Percentiles rank a stretch among this genome's conserved stretches.
These are phyloP conservation scores for Copsychus sechellarum DNA, from an alignment of 2,113 vertebrate genomes.

Conservation along the genomic window DNA sequence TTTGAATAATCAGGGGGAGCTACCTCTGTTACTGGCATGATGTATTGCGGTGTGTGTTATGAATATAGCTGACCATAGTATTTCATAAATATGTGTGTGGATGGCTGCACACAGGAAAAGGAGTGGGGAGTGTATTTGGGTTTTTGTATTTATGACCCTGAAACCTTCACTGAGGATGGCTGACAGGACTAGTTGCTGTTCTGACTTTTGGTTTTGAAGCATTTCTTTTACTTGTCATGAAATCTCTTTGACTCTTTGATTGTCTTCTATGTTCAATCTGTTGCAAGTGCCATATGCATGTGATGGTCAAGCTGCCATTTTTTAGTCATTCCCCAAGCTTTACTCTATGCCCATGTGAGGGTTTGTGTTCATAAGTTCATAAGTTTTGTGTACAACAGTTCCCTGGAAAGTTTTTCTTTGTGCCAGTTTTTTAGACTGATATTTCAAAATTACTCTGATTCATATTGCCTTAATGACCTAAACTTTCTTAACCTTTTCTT, in stretches of 20 bases:
- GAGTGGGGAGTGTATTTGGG: not conserved
- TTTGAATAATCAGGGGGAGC: not conserved
- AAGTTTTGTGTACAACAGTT: not conserved
- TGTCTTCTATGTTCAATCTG: not conserved
- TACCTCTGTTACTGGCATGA: not conserved
- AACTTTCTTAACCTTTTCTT: not conserved
- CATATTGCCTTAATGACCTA: not conserved
- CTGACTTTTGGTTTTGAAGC: not conserved
- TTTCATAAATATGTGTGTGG: not conserved
- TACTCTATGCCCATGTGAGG: not conserved
- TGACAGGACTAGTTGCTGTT: not conserved
- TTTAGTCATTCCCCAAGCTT: not conserved
- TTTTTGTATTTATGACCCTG: not conserved
- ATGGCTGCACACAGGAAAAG: not conserved
- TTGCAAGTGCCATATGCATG: not conserved
- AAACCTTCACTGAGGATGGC: not conserved
- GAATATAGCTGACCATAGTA: not conserved
- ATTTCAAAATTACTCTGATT: not conserved
- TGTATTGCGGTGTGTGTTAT: not conserved
- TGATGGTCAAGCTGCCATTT: not conserved
- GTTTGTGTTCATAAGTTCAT: not conserved
- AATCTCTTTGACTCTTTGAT: not conserved
- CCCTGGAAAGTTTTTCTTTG: not conserved
- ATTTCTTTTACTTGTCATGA: not conserved
- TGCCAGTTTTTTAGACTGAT: not conserved